Percentiles rank a stretch among this genome's conserved stretches.
Conservation (phyloP, 30 jellyfish, hydroid and myxozoan species). For the Aurelia aurita region DNA sequence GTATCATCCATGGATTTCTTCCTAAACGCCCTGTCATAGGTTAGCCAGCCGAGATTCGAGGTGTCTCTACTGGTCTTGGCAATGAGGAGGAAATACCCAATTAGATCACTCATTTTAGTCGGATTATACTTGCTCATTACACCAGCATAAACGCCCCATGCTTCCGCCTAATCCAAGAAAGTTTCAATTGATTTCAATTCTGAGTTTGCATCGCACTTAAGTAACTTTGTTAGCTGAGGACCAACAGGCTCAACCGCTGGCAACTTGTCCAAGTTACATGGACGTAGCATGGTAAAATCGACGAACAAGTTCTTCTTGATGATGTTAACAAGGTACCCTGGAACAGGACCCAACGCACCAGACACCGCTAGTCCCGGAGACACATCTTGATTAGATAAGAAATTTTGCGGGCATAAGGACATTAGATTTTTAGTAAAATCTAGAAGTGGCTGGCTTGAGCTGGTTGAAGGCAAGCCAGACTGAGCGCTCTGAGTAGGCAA, state of each 20-base stretch:
- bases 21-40: no score
- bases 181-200: not conserved
- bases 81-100: not conserved
- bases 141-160: not conserved
- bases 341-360: not conserved
- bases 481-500: no score
- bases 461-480: no score
- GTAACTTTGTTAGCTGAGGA: conserved; percentile 1
- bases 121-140: not conserved
- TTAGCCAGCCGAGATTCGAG: no score
- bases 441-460: no score
- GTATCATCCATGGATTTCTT: no score
- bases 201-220: not conserved
- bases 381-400: not conserved
- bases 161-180: conserved; percentile 3
- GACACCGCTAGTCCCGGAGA: not conserved
- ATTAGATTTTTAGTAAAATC: no score
- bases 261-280: conserved; percentile 25
- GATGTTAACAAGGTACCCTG: not conserved
- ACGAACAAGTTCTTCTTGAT: conserved; percentile 11
- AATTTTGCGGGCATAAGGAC: not conserved
- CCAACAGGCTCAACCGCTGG: conserved; percentile 13
- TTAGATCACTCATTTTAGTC: not conserved
- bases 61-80: not conserved
- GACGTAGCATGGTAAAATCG: conserved; percentile 17